Evolutionary conservation across 2,797 vertebrate species (phyloP).

Genomic region (Pseudotriccus pelzelni): DNA sequence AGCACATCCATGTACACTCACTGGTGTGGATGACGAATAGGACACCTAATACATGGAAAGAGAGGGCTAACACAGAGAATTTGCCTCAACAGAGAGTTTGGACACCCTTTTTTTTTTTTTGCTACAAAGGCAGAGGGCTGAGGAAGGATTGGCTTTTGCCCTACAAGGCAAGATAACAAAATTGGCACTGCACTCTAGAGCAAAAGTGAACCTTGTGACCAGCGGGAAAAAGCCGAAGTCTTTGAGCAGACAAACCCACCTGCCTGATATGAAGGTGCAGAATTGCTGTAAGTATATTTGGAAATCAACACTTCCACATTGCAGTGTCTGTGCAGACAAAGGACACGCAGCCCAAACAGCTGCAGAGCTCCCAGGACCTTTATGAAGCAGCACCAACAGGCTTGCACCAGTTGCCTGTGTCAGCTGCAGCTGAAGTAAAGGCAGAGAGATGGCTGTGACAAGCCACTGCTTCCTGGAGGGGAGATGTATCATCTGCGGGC

Average conservation of each 20-base stretch:
- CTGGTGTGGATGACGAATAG: not conserved
- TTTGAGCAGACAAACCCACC: not conserved
- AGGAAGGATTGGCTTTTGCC: not conserved
- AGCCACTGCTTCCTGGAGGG: not conserved
- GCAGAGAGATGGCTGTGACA: accelerated
- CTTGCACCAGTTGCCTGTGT: not conserved
- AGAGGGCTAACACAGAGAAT: not conserved
- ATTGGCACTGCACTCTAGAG: no score
- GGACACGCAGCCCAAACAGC: not conserved
- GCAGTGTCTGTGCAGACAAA: not conserved
- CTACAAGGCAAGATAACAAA: not conserved
- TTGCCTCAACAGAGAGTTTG: not conserved
- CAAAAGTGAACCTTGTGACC: not conserved
- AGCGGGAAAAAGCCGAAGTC: not conserved
- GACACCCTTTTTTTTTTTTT: not conserved
- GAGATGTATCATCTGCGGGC: not conserved
- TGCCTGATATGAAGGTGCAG: not conserved
- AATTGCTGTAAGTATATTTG: not conserved
- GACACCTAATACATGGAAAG: not conserved
- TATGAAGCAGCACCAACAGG: accelerated
- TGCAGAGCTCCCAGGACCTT: not conserved
- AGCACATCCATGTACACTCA: not conserved
- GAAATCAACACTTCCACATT: not conserved
- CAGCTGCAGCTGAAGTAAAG: not conserved
- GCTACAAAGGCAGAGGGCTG: not conserved